These are phyloP conservation scores for Agelaius tricolor DNA, from an alignment of 2,113 vertebrate genomes.

Conservation along the genomic window DNA sequence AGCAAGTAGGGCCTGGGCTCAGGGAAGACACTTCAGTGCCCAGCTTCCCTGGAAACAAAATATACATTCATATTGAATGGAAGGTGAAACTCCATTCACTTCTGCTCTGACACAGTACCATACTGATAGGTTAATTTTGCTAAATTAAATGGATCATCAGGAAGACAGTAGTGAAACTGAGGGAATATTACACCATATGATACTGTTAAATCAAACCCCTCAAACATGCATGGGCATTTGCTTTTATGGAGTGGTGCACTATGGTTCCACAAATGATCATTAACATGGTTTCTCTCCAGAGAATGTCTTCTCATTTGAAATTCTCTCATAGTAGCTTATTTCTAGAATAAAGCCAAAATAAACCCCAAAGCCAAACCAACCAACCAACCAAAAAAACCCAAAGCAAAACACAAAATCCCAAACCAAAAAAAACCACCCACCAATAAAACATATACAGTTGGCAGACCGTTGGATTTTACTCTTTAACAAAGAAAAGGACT, in stretches of 20 bases:
- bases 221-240: background rate
- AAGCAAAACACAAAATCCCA: background rate
- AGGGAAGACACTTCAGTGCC: background rate
- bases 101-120: background rate
- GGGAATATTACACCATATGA: background rate
- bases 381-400: background rate
- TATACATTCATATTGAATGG: background rate
- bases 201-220: background rate
- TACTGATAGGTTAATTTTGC: background rate
- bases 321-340: background rate
- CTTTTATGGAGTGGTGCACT: background rate
- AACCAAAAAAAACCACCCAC: background rate
- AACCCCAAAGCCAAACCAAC: background rate
- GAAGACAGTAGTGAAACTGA: background rate
- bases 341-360: background rate
- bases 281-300: background rate
- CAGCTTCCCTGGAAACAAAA: background rate
- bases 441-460: background rate
- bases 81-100: background rate
- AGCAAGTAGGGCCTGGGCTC: background rate
- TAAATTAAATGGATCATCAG: background rate
- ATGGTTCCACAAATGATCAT: background rate
- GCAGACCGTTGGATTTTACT: background rate
- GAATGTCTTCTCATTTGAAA: background rate
- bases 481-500: background rate